phyloP scores from a whole-genome alignment of 2,797 vertebrate genomes.

The Acomys russatus region DNA sequence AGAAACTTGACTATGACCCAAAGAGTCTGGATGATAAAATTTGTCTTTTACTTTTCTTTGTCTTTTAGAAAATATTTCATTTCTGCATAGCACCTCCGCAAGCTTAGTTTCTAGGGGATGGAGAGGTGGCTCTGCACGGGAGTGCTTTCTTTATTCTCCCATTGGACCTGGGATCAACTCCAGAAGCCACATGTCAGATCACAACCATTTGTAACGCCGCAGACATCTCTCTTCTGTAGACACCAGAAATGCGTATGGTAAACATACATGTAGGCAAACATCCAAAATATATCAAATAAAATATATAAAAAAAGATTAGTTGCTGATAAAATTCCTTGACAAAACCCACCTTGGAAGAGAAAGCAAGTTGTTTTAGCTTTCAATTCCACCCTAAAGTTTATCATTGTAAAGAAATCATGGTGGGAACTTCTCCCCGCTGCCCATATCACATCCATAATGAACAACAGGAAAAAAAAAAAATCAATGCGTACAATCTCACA shows the following conservation, averaged over 20 bases:
- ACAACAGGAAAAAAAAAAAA: neutral
- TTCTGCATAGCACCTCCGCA: neutral
- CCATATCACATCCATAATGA: neutral
- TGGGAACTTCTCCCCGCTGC: too few species aligned
- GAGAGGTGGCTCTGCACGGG: neutral
- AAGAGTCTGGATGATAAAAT: slow-evolving; percentile 15
- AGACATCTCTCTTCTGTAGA: neutral
- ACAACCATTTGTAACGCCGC: neutral
- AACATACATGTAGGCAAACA: neutral
- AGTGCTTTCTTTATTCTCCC: neutral
- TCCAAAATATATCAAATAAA: neutral
- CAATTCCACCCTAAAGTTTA: neutral
- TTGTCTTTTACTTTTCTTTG: neutral
- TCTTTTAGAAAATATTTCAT: slow-evolving; percentile 26
- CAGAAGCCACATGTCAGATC: too few species aligned
- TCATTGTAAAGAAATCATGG: too few species aligned
- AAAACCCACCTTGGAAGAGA: neutral
- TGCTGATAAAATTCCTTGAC: neutral
- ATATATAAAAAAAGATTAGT: neutral
- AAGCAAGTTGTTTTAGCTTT: neutral
- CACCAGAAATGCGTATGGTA: neutral
- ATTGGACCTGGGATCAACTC: neutral
- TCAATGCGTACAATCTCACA: too few species aligned
- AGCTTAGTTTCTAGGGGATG: neutral
- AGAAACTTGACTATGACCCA: neutral